Base-by-base conservation (phyloP, 2,888 invertebrate species). In the Syrista parreyssii region DNA sequence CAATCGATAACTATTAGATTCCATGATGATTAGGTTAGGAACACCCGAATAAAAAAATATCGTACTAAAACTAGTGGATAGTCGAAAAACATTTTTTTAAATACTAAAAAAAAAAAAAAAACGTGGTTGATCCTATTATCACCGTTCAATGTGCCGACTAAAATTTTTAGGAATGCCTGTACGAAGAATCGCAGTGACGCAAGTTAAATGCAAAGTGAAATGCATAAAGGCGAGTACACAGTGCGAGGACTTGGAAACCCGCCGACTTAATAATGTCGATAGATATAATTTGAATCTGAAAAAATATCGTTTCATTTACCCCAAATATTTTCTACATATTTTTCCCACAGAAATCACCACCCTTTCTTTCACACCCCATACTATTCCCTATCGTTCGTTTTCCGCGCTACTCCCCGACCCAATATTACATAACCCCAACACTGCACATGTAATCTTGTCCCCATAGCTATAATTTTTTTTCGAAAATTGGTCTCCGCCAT, bases 401-500 rank as follows among this genome's bases (percentile, higher is more conserved):
- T 55, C 23, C 23, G 55, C 55, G 55, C 55, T 55, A 55, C 9
- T 9, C 55, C 55, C 9, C n/a, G n/a, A 23, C 23, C 23, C 55
- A 55, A 55, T 23, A 23, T 55, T 23, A 23, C 23, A 55, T 55
- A 55, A 23, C 4, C 23, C 55, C 55, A 23, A 55, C 9, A 55
- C 9, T 23, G 55, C 9, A 55, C 23, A 23, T 23, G 23, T 9
- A 23, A 23, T 23, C 55, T 23, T 23, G 23, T 23, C 23, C 23
- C 55, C 23, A 55, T 55, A 23, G 3, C n/a, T 31, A 4, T 2
- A 32, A 30, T 68, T 55, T 68, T 33, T 32, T 74, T 30, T 35
- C 30, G 34, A 72, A 78, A 79, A 80, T 82, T 83, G 83, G 80
- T 81, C 80, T 83, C 80, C 73, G 75, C 77, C 79, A 80, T 81